Evolutionary conservation across 2,888 invertebrate genomes (phyloP), one percentile per base, ranked within the genome.

Genomic region (Buathra laborator): DNA sequence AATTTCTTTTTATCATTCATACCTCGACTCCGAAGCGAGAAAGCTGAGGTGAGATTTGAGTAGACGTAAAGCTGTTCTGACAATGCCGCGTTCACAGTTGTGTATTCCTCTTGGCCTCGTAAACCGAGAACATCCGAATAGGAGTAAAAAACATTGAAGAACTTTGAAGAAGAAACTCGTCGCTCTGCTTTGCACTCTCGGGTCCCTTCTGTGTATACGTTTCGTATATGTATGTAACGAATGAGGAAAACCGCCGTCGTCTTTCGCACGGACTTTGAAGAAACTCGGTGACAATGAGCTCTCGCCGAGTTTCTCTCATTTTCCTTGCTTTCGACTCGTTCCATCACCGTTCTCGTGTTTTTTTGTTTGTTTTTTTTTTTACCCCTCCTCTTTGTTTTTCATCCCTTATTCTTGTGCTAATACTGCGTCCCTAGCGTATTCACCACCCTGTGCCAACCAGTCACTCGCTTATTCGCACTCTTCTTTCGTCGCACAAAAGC

Each of bases 111-210:
- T 46, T 10, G 46, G 10, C 46, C 75, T 64, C 46, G 51, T 48
- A 19, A 64, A 46, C 48, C 75, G 48, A 51, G 48, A 64, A 48
- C 32, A 24, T 74, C n/a, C 72, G 46, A 46, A 44, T 32, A 12
- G 44, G 64, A 64, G 62, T 64, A 16, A 56, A 19, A 75, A 62
- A 75, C 64, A 64, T 64, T 64, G 75, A 32, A 75, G 37, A 75
- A 64, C 48, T 64, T 74, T 75, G 62, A 44, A 48, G 48, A 29
- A 64, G 62, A 64, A 51, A 46, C 75, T 64, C 16, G 32, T 48
- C 59, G 44, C 43, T 64, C 48, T 46, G 5, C 24, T 19, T n/a
- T 29, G 59, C 29, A 14, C 43, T 19, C 16, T 19, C 37, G 37
- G 37, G 6, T 37, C 37, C 37, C 14, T 14, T n/a, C 44, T 32